phyloP scores from a whole-genome alignment of 2,888 invertebrate genomes.

The Andrena dorsata region DNA sequence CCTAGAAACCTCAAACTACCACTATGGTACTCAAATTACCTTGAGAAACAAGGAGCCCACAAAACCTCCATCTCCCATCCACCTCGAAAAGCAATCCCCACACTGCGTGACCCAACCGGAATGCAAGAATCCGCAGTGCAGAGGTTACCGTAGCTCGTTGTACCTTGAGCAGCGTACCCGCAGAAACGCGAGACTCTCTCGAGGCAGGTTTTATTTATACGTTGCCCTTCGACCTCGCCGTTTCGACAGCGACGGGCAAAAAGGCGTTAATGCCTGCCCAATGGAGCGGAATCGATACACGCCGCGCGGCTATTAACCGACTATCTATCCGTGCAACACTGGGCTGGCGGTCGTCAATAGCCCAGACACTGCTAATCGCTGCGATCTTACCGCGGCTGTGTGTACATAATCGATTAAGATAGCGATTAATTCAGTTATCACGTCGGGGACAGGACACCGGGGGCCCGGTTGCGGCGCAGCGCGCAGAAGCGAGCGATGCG shows the following conservation, averaged over 20 bases:
- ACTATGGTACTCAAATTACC: too few species aligned
- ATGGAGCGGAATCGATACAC: constrained; percentile 68
- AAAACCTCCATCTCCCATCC: background rate
- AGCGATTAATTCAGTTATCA: constrained; percentile 65
- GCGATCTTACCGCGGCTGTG: constrained; percentile 40
- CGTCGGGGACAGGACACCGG: background rate
- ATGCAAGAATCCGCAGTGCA: constrained; percentile 2
- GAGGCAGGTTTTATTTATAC: constrained; percentile 53
- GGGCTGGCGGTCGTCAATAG: constrained; percentile 51
- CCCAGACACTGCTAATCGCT: constrained; percentile 28
- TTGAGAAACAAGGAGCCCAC: background rate
- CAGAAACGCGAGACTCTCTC: constrained; percentile 41
- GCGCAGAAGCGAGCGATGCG: background rate
- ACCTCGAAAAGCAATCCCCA: background rate
- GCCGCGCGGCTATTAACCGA: constrained; percentile 54
- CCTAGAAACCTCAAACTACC: too few species aligned
- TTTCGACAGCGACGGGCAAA: constrained; percentile 66
- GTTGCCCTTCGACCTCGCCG: constrained; percentile 57
- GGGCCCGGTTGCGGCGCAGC: background rate
- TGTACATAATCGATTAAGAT: constrained; percentile 51
- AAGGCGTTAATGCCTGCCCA: constrained; percentile 63
- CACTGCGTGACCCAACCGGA: background rate
- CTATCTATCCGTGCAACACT: constrained; percentile 45
- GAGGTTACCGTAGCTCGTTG: background rate
- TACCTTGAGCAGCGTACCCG: background rate